Percentiles rank a stretch among this genome's conserved stretches.
These are phyloP conservation scores for Rotaria magnacalcarata DNA, from an alignment of 2,888 invertebrate species.

Conservation along the genomic window DNA sequence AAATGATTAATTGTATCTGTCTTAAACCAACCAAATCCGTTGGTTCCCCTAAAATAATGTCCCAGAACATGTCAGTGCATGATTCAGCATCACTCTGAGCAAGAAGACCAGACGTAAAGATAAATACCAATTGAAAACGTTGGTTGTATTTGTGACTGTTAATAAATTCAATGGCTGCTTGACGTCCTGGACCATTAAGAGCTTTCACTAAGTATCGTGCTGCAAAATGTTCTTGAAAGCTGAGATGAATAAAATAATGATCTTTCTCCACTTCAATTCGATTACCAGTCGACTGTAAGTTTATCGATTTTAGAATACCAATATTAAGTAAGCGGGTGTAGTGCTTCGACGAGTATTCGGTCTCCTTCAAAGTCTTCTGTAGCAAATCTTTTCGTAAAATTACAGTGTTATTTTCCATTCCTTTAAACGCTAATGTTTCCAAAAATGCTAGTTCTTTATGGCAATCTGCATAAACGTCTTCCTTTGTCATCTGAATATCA, in stretches of 20 bases:
- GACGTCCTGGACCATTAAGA: not conserved
- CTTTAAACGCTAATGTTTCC: conserved; percentile 4
- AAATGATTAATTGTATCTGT: not conserved
- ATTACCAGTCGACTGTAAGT: not conserved
- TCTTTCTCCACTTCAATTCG: conserved; percentile 2
- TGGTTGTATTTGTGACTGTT: not conserved
- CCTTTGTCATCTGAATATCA: conserved; percentile 1
- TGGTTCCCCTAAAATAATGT: not conserved
- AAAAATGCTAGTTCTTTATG: not conserved
- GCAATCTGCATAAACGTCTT: not conserved
- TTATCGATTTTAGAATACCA: conserved; percentile 13
- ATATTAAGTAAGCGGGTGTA: not conserved
- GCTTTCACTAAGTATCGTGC: conserved; percentile 14
- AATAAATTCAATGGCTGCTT: not conserved
- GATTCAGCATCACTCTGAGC: not conserved
- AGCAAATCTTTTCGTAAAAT: conserved; percentile 8
- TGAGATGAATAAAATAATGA: conserved; percentile 18
- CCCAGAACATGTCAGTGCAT: not conserved
- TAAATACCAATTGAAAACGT: conserved; percentile 12
- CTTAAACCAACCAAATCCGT: conserved; percentile 1
- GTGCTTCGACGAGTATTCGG: not conserved
- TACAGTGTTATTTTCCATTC: conserved; percentile 4
- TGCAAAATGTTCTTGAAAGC: conserved; percentile 29
- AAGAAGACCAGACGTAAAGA: conserved; percentile 4
- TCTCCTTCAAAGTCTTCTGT: not conserved